Conservation (phyloP, 1,140 invertebrate species). For the Brachionus paranguensis region DNA sequence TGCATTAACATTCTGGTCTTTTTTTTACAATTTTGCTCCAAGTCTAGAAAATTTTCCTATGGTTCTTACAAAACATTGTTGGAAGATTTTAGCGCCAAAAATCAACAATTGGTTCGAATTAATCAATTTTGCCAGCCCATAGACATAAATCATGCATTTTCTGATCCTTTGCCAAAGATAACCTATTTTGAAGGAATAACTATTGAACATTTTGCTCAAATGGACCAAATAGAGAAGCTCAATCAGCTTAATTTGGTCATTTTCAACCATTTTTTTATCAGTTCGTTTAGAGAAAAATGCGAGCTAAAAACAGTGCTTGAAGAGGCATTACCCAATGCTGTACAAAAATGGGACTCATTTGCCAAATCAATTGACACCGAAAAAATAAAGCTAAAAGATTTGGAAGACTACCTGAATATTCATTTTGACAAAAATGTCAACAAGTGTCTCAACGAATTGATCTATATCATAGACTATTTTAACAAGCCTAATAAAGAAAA, state of each 20-base stretch:
- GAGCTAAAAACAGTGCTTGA: neutral
- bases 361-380: neutral
- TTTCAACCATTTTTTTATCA: neutral
- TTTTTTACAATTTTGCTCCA: neutral
- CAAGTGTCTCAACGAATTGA: neutral
- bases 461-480: neutral
- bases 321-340: neutral
- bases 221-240: neutral
- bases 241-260: neutral
- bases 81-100: neutral
- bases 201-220: neutral
- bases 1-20: neutral
- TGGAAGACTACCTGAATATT: neutral
- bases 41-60: neutral
- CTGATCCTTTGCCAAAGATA: neutral
- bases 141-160: neutral
- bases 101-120: neutral
- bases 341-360: neutral
- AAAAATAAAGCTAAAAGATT: neutral
- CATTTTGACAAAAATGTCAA: neutral
- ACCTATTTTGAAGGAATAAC: neutral
- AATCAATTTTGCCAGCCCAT: neutral
- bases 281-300: neutral
- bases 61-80: neutral
- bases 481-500: neutral